Conservation (phyloP, 2,797 vertebrate species). For the Ctenochaetus hawaiiensis region DNA sequence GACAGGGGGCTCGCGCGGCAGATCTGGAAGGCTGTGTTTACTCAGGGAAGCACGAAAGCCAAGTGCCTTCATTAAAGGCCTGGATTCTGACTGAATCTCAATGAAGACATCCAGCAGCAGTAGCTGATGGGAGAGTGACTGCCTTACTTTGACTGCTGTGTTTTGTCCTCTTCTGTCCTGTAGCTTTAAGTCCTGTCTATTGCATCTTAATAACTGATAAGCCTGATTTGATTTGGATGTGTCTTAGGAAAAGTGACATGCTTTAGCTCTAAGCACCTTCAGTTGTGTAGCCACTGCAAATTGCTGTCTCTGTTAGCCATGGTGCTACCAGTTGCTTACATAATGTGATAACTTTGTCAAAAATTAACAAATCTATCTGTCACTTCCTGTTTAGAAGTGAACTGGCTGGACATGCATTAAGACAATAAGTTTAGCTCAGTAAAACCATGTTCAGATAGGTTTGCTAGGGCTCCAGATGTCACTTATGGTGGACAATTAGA, state of each 20-base stretch:
- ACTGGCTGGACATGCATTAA: too few species aligned
- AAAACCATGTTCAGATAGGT: too few species aligned
- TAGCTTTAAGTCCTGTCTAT: conserved; percentile 6
- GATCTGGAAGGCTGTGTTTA: conserved; percentile 72
- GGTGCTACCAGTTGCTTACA: background rate
- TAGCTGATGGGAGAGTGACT: conserved; percentile 31
- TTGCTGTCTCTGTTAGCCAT: background rate
- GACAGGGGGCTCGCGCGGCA: conserved; percentile 47
- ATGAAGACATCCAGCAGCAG: conserved; percentile 59
- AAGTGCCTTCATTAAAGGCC: conserved; percentile 68
- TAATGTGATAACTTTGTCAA: background rate
- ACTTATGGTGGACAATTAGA: too few species aligned
- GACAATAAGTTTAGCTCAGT: too few species aligned
- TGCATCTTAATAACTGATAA: background rate
- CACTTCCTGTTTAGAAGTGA: too few species aligned
- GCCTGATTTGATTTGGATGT: conserved; percentile 8
- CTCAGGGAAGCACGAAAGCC: conserved; percentile 59
- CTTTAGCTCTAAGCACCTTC: background rate
- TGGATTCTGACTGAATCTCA: conserved; percentile 66
- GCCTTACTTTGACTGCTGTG: background rate
- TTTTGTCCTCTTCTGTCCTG: background rate
- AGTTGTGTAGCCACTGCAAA: background rate
- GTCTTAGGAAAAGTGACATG: conserved; percentile 7
- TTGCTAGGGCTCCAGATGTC: too few species aligned
- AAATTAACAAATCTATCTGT: too few species aligned